A percentile compares a stretch with the other conserved stretches of the same genome.
These are phyloP conservation scores for Dorcus hopei DNA, from an alignment of 2,888 invertebrate species.

Conservation along the genomic window DNA sequence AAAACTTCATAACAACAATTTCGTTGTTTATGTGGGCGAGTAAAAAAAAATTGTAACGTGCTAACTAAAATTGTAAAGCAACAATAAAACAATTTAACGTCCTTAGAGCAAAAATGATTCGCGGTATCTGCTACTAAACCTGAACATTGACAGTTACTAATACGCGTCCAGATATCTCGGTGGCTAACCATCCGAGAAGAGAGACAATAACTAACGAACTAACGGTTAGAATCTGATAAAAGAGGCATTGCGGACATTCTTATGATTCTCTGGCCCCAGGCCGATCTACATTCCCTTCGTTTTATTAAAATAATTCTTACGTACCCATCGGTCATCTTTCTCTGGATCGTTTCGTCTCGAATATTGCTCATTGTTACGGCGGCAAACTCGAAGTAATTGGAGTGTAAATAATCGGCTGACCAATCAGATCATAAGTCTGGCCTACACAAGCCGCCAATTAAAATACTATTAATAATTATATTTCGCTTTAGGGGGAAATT, in stretches of 20 bases:
- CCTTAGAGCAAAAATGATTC: conserved; percentile 24
- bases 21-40: background rate
- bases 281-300: conserved; percentile 31
- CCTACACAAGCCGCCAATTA: conserved; percentile 30
- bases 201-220: conserved; percentile 44
- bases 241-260: conserved; percentile 40
- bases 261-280: conserved; percentile 30
- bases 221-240: conserved; percentile 44
- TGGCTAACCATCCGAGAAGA: conserved; percentile 39
- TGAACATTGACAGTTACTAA: conserved; percentile 43
- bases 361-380: conserved; percentile 13
- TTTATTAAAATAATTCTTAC: conserved; percentile 18
- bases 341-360: conserved; percentile 13
- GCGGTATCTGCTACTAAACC: conserved; percentile 28
- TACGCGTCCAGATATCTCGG: conserved; percentile 37
- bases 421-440: conserved; percentile 30
- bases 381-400: conserved; percentile 30
- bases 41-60: background rate
- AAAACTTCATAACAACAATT: background rate
- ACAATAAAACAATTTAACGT: conserved; percentile 15
- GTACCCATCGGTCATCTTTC: conserved; percentile 12
- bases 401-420: conserved; percentile 33
- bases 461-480: conserved; percentile 32
- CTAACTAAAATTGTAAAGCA: background rate
- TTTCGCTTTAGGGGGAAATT: conserved; percentile 5